Evolutionary conservation across 2,113 vertebrate species (phyloP).

Genomic region (Motacilla tschutschensis): DNA sequence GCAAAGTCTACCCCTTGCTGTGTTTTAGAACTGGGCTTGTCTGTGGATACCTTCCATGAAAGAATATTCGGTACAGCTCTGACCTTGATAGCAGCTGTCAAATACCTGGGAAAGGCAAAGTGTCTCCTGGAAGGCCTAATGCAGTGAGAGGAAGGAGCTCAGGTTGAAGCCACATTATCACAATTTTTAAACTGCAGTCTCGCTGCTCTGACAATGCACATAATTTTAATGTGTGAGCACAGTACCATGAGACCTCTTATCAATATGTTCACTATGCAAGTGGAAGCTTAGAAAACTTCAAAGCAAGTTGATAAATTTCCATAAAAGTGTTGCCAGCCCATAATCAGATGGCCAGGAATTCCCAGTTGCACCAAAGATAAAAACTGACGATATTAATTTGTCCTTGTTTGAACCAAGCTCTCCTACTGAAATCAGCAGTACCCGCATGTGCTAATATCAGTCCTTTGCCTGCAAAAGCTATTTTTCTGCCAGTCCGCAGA

Average conservation of each 20-base stretch:
- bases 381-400: slow-evolving; percentile 13
- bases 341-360: slow-evolving; percentile 32
- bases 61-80: neutral
- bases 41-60: neutral
- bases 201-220: neutral
- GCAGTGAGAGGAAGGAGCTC: neutral
- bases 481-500: slow-evolving; percentile 12
- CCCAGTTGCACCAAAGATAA: slow-evolving; percentile 18
- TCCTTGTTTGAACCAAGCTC: slow-evolving; percentile 25
- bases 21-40: neutral
- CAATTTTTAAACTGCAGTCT: neutral
- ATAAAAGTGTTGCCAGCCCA: slow-evolving; percentile 19
- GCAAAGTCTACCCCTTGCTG: neutral
- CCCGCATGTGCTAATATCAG: neutral
- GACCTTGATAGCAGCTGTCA: neutral
- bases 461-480: neutral
- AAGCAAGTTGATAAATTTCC: slow-evolving; percentile 31
- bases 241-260: slow-evolving; percentile 8
- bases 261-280: neutral
- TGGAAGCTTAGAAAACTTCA: slow-evolving; percentile 26
- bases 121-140: neutral
- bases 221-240: slow-evolving; percentile 17
- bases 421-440: slow-evolving; percentile 6
- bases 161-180: neutral
- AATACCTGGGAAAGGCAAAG: neutral